Evolutionary conservation across 2,888 invertebrate genomes (phyloP).

Genomic region (Willowsia nigromaculata): DNA sequence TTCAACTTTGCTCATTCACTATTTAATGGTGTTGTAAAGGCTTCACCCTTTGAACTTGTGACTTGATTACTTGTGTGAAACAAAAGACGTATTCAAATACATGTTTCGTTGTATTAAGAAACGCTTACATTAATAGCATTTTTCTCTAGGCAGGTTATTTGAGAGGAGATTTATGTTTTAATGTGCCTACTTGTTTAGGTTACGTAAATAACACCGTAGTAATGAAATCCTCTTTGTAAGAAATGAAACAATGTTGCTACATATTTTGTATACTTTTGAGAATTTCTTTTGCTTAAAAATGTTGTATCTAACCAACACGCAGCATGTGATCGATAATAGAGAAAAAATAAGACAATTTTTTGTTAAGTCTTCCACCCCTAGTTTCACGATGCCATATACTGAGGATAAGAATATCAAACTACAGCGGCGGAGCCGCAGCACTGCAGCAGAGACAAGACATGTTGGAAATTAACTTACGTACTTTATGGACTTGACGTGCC

Average conservation of each 20-base stretch:
- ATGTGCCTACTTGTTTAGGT: conserved; percentile 5
- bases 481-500: conserved; percentile 15
- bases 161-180: conserved; percentile 9
- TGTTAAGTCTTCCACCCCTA: background rate
- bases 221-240: too few relatives aligned
- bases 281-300: too few relatives aligned
- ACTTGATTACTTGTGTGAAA: conserved; percentile 3
- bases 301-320: background rate
- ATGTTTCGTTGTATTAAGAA: background rate
- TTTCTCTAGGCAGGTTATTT: background rate
- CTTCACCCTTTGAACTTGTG: conserved; percentile 2
- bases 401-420: background rate
- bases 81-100: background rate
- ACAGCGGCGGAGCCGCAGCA: background rate
- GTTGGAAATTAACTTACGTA: conserved; percentile 23
- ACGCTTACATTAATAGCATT: background rate
- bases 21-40: conserved; percentile 1
- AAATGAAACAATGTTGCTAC: background rate
- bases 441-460: background rate
- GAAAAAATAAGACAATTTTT: conserved; percentile 6
- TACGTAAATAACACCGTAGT: background rate
- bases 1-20: background rate
- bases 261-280: background rate
- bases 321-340: conserved; percentile 34
- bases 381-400: background rate